A percentile compares a stretch with the other conserved stretches of the same genome.
phyloP scores from a whole-genome alignment of 2,113 vertebrate species.

The Apaloderma vittatum region DNA sequence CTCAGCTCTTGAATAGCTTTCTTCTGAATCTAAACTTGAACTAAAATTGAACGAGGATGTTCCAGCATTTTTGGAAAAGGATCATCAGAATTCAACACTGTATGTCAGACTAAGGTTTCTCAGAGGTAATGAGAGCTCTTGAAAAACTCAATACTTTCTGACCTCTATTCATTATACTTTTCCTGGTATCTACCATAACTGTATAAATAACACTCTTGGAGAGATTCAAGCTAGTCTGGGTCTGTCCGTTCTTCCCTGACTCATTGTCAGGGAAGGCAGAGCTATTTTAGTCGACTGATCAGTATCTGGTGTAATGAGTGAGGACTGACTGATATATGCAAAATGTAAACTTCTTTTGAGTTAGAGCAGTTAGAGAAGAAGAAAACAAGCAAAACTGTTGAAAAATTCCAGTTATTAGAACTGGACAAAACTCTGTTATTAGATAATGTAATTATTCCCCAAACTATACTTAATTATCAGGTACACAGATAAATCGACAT shows the following conservation, averaged over 20 bases:
- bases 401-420: conserved; percentile 57
- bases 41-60: not conserved
- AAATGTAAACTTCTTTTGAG: not conserved
- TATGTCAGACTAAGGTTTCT: not conserved
- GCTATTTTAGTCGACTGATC: not conserved
- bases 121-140: not conserved
- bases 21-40: not conserved
- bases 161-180: not conserved
- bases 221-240: not conserved
- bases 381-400: conserved; percentile 5
- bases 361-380: not conserved
- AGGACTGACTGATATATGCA: not conserved
- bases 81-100: not conserved
- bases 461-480: conserved; percentile 82
- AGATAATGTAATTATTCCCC: conserved; percentile 80
- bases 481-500: conserved; percentile 77
- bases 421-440: conserved; percentile 72
- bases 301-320: not conserved
- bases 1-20: not conserved
- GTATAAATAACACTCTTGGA: not conserved
- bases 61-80: not conserved
- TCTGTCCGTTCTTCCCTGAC: not conserved
- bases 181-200: not conserved
- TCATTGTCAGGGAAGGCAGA: not conserved
- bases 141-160: not conserved